Evolutionary conservation across 2,113 vertebrate genomes (phyloP), one percentile per base, ranked within the genome.

Genomic region (Gavialis gangeticus): DNA sequence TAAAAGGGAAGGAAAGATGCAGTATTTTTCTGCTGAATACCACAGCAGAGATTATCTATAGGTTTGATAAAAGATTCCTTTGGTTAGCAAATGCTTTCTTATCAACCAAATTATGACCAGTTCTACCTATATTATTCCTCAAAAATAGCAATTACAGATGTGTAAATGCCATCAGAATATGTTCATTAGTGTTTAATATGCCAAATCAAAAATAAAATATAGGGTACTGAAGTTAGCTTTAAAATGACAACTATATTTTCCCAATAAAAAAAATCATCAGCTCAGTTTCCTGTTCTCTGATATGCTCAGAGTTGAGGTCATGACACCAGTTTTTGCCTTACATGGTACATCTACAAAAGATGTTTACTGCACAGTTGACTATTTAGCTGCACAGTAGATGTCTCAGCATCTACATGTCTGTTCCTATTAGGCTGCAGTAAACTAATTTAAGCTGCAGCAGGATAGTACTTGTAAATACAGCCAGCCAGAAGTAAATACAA

Each of bases 221-320:
- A 67, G 34, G 81, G 77, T 80, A 67, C 37, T 46, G 9, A 46
- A 63, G 85, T 93, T 92, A 83, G 77, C 73, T 87, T 92, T 76
- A 80, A 92, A 92, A 88, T 30, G 58, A 22, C 37, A 75, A 93
- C 84, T 28, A 12, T 55, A 62, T 92, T 92, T 82, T 64, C 69
- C 7, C 71, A 92, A 60, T 46, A 85, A 92, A 34, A 93, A 79
- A 1, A 4, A 24, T 92, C 37, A 2, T 3, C 92, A 92, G 78
- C 79, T 69, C 93, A 88, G 80, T 79, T 57, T 94, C 60, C 76
- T 7, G 16, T 27, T 80, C 46, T 46, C 46, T 46, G 46, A 46
- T 46, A 46, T 46, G 46, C 46, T 46, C 46, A 46, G 46, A 46
- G 46, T 46, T 46, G 46, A 46, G 8, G 46, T 46, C 46, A 46